Evolutionary conservation across 2,888 invertebrate species (phyloP).

Genomic region (Poecilobothrus nobilitatus): DNA sequence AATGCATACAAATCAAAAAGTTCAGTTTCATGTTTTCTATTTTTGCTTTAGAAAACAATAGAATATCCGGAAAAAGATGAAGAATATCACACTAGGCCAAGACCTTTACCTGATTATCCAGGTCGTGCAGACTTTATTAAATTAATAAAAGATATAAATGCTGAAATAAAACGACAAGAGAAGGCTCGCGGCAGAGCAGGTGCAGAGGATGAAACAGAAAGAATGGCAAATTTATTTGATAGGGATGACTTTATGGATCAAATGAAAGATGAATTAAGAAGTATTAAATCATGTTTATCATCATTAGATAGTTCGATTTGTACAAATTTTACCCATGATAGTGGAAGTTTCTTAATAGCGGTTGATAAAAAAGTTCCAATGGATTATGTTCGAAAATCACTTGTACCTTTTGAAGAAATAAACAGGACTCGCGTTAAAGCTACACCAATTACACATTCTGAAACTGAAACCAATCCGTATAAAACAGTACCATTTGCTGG

Average conservation of each 20-base stretch:
- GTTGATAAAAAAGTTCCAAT: constrained; percentile 38
- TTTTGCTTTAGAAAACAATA: not conserved
- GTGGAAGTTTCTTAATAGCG: constrained; percentile 38
- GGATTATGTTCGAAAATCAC: constrained; percentile 38
- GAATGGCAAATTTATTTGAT: constrained; percentile 28
- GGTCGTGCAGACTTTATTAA: not conserved
- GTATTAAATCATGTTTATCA: constrained; percentile 38
- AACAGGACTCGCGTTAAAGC: constrained; percentile 35
- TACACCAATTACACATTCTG: constrained; percentile 31
- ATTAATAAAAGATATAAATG: constrained; percentile 5
- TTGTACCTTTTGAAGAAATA: constrained; percentile 41
- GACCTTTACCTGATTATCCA: not conserved
- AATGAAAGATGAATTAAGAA: constrained; percentile 36
- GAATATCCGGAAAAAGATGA: not conserved
- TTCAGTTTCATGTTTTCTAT: not conserved
- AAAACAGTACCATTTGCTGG: constrained; percentile 37
- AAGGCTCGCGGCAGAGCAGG: not conserved
- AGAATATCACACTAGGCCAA: not conserved
- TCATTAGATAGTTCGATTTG: constrained; percentile 39
- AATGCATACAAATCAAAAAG: too few relatives aligned
- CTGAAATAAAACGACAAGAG: constrained; percentile 1
- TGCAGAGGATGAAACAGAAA: not conserved
- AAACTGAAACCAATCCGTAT: constrained; percentile 36
- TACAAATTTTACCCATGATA: constrained; percentile 40
- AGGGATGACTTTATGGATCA: constrained; percentile 29